Conservation (phyloP, 2,888 invertebrate genomes). For the Arenicola marina region DNA sequence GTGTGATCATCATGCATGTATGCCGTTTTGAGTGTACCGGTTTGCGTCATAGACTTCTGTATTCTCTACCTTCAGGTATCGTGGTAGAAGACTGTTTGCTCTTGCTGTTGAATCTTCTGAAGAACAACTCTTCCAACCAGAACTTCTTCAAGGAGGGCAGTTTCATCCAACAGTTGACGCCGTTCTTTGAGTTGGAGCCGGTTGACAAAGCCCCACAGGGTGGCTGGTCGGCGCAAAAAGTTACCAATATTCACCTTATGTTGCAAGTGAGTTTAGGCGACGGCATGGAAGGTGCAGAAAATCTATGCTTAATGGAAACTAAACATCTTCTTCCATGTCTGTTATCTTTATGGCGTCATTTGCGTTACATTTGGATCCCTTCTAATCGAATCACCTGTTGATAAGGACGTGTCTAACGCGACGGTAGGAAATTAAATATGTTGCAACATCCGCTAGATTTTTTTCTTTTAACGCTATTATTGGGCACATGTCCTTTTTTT, state of each 20-base stretch:
- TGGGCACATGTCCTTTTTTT: too few species aligned
- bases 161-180: slow-evolving; percentile 86
- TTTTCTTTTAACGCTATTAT: too few species aligned
- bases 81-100: slow-evolving; percentile 97
- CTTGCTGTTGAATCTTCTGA: slow-evolving; percentile 87
- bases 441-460: too few species aligned
- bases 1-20: too few species aligned
- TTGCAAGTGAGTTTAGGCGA: slow-evolving; percentile 77
- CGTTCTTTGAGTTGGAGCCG: slow-evolving; percentile 74
- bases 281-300: not conserved
- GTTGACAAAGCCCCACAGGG: slow-evolving; percentile 40
- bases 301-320: not conserved
- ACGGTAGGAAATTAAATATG: too few species aligned
- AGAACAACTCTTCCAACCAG: slow-evolving; percentile 96
- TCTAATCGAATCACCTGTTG: too few species aligned
- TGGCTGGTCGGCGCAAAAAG: slow-evolving; percentile 83
- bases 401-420: too few species aligned
- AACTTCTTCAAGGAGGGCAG: slow-evolving; percentile 98
- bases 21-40: too few species aligned
- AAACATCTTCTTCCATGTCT: too few species aligned
- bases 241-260: slow-evolving; percentile 91
- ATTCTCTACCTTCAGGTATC: slow-evolving; percentile 67
- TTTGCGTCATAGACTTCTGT: too few species aligned
- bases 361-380: too few species aligned
- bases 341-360: too few species aligned